These are phyloP conservation scores for Aurelia sp. DNA, from an alignment of 30 jellyfish, hydroid and myxozoan species.

Conservation along the genomic window DNA sequence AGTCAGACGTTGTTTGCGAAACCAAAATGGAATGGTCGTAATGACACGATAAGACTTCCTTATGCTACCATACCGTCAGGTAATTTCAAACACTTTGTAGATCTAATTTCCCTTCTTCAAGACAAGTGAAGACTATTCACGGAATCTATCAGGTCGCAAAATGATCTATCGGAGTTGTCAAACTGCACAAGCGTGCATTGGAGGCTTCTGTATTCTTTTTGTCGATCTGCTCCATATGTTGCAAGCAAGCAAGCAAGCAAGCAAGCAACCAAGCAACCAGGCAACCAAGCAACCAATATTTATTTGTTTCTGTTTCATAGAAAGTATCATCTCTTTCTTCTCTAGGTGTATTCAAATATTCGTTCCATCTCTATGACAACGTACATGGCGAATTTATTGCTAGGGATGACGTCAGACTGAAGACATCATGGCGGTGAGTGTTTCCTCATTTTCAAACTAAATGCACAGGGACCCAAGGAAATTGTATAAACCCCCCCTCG, in stretches of 20 bases:
- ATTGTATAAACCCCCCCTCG: too few relatives aligned
- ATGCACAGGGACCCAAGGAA: too few relatives aligned
- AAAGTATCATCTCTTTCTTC: background rate
- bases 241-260: too few relatives aligned
- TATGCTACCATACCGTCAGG: conserved; percentile 93
- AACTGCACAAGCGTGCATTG: too few relatives aligned
- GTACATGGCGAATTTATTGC: conserved; percentile 31
- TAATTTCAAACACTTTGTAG: background rate
- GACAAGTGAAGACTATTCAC: too few relatives aligned
- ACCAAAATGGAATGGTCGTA: conserved; percentile 86
- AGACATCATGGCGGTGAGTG: conserved; percentile 73
- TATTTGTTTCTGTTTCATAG: background rate
- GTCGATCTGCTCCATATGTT: too few relatives aligned
- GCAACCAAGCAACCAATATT: too few relatives aligned
- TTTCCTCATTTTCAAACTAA: background rate
- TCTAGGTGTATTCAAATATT: conserved; percentile 69
- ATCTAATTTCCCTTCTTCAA: too few relatives aligned
- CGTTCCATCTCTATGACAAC: conserved; percentile 65
- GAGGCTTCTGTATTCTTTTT: too few relatives aligned
- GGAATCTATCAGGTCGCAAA: too few relatives aligned
- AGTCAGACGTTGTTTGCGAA: conserved; percentile 47
- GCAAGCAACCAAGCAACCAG: too few relatives aligned
- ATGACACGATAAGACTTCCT: conserved; percentile 87
- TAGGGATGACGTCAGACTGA: conserved; percentile 66
- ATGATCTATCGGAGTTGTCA: too few relatives aligned